Evolutionary conservation across 2,797 vertebrate species (phyloP).

Genomic region (Petrocephalus schoutedeni): DNA sequence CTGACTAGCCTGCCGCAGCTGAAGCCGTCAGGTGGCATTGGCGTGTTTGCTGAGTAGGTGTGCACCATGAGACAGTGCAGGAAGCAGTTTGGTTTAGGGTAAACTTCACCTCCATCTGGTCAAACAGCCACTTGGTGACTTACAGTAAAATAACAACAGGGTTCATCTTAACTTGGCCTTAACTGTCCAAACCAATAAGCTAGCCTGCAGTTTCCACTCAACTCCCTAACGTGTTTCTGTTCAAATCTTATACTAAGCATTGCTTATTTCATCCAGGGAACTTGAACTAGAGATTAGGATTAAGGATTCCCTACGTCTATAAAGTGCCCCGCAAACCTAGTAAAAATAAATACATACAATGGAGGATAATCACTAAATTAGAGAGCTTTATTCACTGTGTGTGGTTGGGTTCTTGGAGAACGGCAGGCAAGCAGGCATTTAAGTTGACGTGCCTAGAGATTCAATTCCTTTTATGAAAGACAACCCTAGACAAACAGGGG

Average conservation of each 20-base stretch:
- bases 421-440: not conserved
- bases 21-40: not conserved
- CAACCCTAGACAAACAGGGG: conserved; percentile 11
- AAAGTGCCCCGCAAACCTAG: not conserved
- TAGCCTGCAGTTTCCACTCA: not conserved
- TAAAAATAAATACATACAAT: conserved; percentile 6
- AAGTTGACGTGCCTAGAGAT: not conserved
- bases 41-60: not conserved
- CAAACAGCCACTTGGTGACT: not conserved
- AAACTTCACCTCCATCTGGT: not conserved
- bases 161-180: not conserved
- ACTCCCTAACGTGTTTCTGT: not conserved
- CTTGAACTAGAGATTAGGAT: not conserved
- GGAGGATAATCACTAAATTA: conserved; percentile 10
- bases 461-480: not conserved
- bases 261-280: not conserved
- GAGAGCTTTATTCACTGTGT: not conserved
- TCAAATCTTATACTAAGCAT: not conserved
- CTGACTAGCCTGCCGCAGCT: not conserved
- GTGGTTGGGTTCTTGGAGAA: not conserved
- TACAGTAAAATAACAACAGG: not conserved
- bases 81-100: not conserved
- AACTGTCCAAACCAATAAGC: not conserved
- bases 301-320: not conserved
- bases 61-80: not conserved